phyloP scores from a whole-genome alignment of 2,888 invertebrate species.

The Acronicta psi region DNA sequence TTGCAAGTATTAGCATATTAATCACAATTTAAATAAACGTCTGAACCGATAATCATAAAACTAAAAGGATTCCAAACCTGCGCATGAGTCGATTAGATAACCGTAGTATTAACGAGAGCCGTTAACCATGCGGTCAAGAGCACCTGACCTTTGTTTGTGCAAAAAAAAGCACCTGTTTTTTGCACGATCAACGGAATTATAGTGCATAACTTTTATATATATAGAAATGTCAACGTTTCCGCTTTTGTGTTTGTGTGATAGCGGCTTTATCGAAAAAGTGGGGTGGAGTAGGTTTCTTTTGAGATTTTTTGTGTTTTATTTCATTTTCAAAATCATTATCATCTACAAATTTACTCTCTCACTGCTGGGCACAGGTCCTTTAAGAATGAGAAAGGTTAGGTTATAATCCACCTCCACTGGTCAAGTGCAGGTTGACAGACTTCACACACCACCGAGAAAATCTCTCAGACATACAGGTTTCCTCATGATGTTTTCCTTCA shows the following conservation, averaged over 20 bases:
- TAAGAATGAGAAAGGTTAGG: no score
- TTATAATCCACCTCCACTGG: no score
- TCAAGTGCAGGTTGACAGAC: no score
- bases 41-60: conserved; percentile 29
- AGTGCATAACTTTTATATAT: conserved; percentile 77
- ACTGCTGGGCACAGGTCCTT: no score
- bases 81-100: conserved; percentile 47
- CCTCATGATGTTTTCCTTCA: no score
- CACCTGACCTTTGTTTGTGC: conserved; percentile 76
- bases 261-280: conserved; percentile 54
- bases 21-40: conserved; percentile 6
- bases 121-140: conserved; percentile 66
- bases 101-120: conserved; percentile 46
- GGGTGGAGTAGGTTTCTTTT: conserved; percentile 49
- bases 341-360: no score
- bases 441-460: no score
- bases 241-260: conserved; percentile 68
- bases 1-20: conserved; percentile 1
- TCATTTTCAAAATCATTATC: no score
- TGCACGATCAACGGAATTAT: conserved; percentile 76
- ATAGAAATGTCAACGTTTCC: conserved; percentile 86
- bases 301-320: not conserved
- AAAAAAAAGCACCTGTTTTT: conserved; percentile 77
- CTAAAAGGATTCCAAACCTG: conserved; percentile 41
- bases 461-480: no score